Evolutionary conservation across 2,797 vertebrate genomes (phyloP).

Genomic region (Myotis planiceps): DNA sequence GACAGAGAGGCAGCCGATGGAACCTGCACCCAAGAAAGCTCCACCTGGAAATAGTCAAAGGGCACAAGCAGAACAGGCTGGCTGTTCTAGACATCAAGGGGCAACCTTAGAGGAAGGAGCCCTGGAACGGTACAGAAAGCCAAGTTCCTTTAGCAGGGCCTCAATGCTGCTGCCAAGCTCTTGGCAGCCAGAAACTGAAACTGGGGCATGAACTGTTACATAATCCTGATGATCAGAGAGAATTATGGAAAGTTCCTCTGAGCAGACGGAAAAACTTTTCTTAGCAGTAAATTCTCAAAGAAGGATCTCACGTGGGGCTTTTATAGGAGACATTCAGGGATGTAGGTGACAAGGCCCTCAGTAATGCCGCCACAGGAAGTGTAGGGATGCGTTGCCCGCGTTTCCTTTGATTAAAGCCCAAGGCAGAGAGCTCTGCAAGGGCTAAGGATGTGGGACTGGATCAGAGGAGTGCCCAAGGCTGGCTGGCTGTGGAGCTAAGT

Average conservation of each 20-base stretch:
- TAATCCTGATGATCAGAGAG: constrained; percentile 50
- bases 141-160: neutral
- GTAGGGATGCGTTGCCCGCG: neutral
- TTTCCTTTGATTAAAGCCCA: constrained; percentile 29
- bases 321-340: neutral
- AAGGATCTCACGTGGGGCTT: neutral
- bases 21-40: neutral
- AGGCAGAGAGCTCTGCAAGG: neutral
- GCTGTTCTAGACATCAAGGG: neutral
- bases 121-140: neutral
- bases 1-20: neutral
- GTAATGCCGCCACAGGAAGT: neutral
- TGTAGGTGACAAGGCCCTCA: neutral
- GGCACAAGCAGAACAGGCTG: neutral
- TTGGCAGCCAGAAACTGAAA: constrained; percentile 40
- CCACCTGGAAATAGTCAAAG: constrained; percentile 4
- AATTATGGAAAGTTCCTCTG: constrained; percentile 50
- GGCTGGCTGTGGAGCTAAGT: neutral
- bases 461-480: neutral
- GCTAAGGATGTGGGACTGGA: neutral
- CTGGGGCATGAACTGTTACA: constrained; percentile 50
- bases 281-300: constrained; percentile 59
- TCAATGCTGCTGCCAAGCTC: constrained; percentile 20
- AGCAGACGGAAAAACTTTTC: constrained; percentile 39
- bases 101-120: neutral